phyloP scores from a whole-genome alignment of 1,140 invertebrate genomes.

The Drosophila busckii region DNA sequence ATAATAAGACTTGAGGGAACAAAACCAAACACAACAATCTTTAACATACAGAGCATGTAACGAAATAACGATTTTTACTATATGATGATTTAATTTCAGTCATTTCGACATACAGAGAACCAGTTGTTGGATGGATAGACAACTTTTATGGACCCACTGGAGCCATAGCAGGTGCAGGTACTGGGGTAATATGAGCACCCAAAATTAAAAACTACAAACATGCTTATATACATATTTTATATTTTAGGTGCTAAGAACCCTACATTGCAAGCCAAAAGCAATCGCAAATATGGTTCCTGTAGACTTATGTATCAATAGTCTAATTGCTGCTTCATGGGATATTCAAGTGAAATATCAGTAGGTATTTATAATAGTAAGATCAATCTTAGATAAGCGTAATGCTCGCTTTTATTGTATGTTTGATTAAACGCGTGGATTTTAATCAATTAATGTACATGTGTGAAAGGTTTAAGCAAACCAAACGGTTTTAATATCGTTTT shows the following conservation, averaged over 20 bases:
- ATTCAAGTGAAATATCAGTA: slow-evolving; percentile 81
- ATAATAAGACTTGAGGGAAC: too few species aligned
- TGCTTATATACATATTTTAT: neutral
- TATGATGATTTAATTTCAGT: slow-evolving; percentile 9
- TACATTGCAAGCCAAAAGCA: slow-evolving; percentile 83
- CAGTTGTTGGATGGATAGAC: slow-evolving; percentile 89
- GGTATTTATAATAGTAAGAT: too few species aligned
- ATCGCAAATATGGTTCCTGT: slow-evolving; percentile 92
- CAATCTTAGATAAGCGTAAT: too few species aligned
- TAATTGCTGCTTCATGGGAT: slow-evolving; percentile 87
- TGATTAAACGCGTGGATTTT: too few species aligned
- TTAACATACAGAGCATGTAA: too few species aligned
- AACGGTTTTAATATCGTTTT: too few species aligned
- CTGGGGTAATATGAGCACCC: slow-evolving; percentile 81
- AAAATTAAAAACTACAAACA: neutral
- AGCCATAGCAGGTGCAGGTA: slow-evolving; percentile 83
- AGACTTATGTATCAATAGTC: slow-evolving; percentile 90
- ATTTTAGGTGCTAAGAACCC: slow-evolving; percentile 80
- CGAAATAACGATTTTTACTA: too few species aligned
- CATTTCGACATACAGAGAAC: slow-evolving; percentile 87
- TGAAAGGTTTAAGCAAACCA: too few species aligned
- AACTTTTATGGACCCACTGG: slow-evolving; percentile 90
- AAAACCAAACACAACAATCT: too few species aligned
- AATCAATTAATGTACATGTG: too few species aligned
- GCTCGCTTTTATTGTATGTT: too few species aligned